Conservation (phyloP, 2,888 invertebrate genomes). For the Drosophila incognita region DNA sequence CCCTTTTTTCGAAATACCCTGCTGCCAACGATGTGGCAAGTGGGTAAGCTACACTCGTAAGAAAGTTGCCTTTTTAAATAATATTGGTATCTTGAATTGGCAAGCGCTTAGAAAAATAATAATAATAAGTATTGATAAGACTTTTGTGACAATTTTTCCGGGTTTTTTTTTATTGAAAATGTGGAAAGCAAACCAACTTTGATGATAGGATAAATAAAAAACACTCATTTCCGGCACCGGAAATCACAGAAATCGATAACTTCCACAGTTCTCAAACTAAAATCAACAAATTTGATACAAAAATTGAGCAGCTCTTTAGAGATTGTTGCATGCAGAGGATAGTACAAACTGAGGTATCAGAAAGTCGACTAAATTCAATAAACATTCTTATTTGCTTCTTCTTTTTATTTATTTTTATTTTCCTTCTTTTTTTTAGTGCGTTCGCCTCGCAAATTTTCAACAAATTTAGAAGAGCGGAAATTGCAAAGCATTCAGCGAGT, state of each 20-base stretch:
- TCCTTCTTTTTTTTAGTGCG: slow-evolving; percentile 41
- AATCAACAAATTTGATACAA: not conserved
- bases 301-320: not conserved
- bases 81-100: not conserved
- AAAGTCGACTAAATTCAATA: slow-evolving; percentile 8
- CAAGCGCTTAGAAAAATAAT: not conserved
- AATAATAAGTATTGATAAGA: not conserved
- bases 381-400: slow-evolving; percentile 11
- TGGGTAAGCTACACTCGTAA: not conserved
- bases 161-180: not conserved
- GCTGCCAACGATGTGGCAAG: not conserved
- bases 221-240: not conserved
- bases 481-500: slow-evolving; percentile 80
- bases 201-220: not conserved
- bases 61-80: not conserved
- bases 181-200: not conserved
- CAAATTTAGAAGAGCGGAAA: slow-evolving; percentile 81
- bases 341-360: slow-evolving; percentile 1
- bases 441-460: slow-evolving; percentile 70
- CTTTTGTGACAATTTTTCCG: not conserved
- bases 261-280: not conserved
- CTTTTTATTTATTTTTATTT: slow-evolving; percentile 17
- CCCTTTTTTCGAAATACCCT: slow-evolving; percentile 13
- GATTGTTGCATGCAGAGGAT: not conserved
- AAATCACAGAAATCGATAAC: not conserved